phyloP scores from a whole-genome alignment of 2,888 invertebrate genomes.

The Pseudanteris insignis region DNA sequence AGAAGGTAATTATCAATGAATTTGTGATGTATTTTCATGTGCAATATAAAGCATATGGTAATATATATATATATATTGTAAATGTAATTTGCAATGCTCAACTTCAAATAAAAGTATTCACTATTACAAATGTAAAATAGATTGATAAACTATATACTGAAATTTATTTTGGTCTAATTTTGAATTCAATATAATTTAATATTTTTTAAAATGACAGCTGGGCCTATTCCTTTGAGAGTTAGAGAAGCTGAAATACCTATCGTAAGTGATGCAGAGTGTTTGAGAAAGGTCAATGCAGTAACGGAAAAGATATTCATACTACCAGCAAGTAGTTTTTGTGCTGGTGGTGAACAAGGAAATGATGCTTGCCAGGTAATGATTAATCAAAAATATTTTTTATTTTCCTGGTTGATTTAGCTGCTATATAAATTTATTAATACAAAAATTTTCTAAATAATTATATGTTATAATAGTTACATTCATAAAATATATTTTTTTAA shows the following conservation, averaged over 20 bases:
- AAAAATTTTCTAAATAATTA: too few relatives aligned
- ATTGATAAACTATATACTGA: constrained; percentile 3
- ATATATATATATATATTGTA: too few relatives aligned
- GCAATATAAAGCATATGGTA: too few relatives aligned
- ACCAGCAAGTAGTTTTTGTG: constrained; percentile 93
- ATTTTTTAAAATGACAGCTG: constrained; percentile 70
- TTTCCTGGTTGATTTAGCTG: too few relatives aligned
- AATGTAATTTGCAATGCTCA: too few relatives aligned
- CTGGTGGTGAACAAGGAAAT: constrained; percentile 91
- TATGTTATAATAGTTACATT: too few relatives aligned
- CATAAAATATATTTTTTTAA: too few relatives aligned
- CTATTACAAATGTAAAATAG: too few relatives aligned
- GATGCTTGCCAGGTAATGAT: constrained; percentile 89
- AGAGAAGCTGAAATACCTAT: constrained; percentile 92
- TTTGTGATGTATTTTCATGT: neutral
- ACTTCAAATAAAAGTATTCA: too few relatives aligned
- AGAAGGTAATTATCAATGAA: constrained; percentile 73
- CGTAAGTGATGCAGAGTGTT: constrained; percentile 91
- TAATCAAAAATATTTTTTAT: neutral
- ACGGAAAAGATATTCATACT: constrained; percentile 94
- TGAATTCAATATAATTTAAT: too few relatives aligned
- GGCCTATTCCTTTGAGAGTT: constrained; percentile 88
- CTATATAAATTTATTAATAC: too few relatives aligned
- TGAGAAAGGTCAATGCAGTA: constrained; percentile 91
- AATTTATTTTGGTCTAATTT: too few relatives aligned